Percentiles rank a stretch among this genome's conserved stretches.
Conservation (phyloP, 1,140 invertebrate genomes). For the Aphaenogaster rudis region DNA sequence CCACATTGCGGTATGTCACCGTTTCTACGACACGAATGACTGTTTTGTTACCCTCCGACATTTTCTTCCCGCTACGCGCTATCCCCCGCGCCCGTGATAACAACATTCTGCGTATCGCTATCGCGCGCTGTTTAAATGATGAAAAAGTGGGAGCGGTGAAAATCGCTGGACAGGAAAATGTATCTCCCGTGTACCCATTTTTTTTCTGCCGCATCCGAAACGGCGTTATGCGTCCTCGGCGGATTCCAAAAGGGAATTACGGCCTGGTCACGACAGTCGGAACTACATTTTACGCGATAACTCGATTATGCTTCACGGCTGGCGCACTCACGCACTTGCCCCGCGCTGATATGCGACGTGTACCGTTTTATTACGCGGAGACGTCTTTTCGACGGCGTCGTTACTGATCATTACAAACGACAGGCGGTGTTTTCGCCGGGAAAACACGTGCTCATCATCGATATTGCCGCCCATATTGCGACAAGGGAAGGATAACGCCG, state of each 20-base stretch:
- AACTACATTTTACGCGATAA: constrained; percentile 59
- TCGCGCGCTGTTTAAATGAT: constrained; percentile 53
- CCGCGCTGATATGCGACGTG: background rate
- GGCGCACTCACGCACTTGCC: constrained; percentile 17
- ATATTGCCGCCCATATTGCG: background rate
- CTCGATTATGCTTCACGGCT: constrained; percentile 56
- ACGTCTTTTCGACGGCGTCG: constrained; percentile 17
- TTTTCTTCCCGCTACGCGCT: constrained; percentile 18
- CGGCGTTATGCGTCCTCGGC: constrained; percentile 51
- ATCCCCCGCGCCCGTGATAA: constrained; percentile 22
- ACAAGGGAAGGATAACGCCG: background rate
- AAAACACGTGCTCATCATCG: background rate
- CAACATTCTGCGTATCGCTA: constrained; percentile 32
- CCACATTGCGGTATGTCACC: background rate
- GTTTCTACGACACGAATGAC: background rate
- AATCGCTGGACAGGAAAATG: constrained; percentile 56
- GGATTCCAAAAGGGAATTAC: constrained; percentile 63
- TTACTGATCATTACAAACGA: background rate
- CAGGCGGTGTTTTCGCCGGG: background rate
- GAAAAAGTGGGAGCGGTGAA: constrained; percentile 51
- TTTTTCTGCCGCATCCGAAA: constrained; percentile 49
- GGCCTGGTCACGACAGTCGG: constrained; percentile 48
- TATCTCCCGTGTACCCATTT: constrained; percentile 45
- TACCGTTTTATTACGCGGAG: background rate
- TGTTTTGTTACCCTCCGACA: constrained; percentile 38